These are phyloP conservation scores for Sporophila hypoxantha DNA, from an alignment of 2,113 vertebrate genomes.

Conservation along the genomic window DNA sequence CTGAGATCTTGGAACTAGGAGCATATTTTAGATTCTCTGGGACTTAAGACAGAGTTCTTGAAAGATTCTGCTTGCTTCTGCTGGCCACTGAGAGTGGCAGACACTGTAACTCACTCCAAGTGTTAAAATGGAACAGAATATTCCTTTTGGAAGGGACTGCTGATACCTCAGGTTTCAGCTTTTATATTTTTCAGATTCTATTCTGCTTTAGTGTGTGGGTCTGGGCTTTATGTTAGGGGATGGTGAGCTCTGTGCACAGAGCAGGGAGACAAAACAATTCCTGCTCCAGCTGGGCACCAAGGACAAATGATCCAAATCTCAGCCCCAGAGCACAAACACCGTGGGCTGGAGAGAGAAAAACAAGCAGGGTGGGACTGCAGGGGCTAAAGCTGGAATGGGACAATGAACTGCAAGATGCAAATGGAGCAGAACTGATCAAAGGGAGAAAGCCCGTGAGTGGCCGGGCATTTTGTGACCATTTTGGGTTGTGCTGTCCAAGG, in stretches of 20 bases:
- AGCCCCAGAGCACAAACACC: no score
- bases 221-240: rapidly evolving
- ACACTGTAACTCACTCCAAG: background rate
- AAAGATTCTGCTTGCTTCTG: background rate
- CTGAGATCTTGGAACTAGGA: background rate
- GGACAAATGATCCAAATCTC: no score
- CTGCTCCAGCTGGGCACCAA: background rate
- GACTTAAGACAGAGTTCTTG: background rate
- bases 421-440: background rate
- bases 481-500: background rate
- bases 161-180: background rate
- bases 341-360: no score
- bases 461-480: background rate
- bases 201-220: background rate
- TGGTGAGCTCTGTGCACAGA: background rate
- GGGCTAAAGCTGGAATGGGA: background rate
- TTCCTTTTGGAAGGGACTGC: background rate
- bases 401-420: background rate
- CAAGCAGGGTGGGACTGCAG: background rate
- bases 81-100: background rate
- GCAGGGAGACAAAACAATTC: background rate
- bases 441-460: rapidly evolving
- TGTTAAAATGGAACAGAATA: background rate
- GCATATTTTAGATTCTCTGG: background rate
- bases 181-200: background rate